Evolutionary conservation across 2,113 vertebrate species (phyloP).

Genomic region (Macaca fascicularis): T2T-MFA8v1.1 NC_088380.1:116069001-116069500

Average conservation of each 20-base stretch:
- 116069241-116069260: not conserved
- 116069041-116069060: not conserved
- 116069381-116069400: not conserved
- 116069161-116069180: not conserved
- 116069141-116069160: not conserved
- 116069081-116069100: not conserved
- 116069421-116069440: constrained; percentile 15
- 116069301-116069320: not conserved
- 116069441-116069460: not conserved
- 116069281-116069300: not conserved
- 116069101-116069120: not conserved
- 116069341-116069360: not conserved
- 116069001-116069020: not conserved
- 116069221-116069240: not conserved
- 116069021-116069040: not conserved
- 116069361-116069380: not conserved
- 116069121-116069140: not conserved
- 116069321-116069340: not conserved
- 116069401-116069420: not conserved
- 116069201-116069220: not conserved
- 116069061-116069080: not conserved
- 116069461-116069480: not conserved
- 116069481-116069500: no score
- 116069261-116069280: not conserved
- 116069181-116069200: not conserved